Evolutionary conservation across 2,888 invertebrate species (phyloP).

Genomic region (Polyommatus icarus): DNA sequence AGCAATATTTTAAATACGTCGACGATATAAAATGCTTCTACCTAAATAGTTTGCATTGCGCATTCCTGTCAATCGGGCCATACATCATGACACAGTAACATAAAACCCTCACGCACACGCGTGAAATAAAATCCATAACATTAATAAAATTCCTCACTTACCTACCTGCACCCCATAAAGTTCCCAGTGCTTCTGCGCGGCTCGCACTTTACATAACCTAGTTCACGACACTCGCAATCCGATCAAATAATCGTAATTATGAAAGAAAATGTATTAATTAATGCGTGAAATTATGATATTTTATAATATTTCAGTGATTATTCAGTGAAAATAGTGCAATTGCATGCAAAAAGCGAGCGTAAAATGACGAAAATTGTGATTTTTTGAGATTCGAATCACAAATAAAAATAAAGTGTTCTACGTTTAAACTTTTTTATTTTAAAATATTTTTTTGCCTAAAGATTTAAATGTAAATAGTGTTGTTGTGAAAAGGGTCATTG

Average conservation of each 20-base stretch:
- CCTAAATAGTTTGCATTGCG: background rate
- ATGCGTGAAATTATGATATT: background rate
- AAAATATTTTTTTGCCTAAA: background rate
- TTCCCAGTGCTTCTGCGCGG: constrained; percentile 66
- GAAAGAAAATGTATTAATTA: constrained; percentile 3
- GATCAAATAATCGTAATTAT: constrained; percentile 32
- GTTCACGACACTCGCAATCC: constrained; percentile 47
- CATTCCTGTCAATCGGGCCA: background rate
- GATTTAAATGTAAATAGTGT: constrained; percentile 42
- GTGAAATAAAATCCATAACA: constrained; percentile 50
- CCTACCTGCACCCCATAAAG: constrained; percentile 47
- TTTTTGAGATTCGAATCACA: constrained; percentile 21
- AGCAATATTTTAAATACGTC: too few relatives aligned
- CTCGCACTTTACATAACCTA: constrained; percentile 65
- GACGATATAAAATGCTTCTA: background rate
- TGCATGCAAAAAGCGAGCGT: background rate
- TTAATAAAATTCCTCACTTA: constrained; percentile 41
- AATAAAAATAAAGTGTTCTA: constrained; percentile 24
- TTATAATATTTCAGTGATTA: background rate
- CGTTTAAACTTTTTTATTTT: background rate
- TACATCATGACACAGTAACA: constrained; percentile 25
- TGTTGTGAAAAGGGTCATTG: constrained; percentile 60
- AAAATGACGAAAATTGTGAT: background rate
- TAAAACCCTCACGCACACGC: constrained; percentile 33
- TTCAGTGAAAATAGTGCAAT: background rate